A percentile compares a stretch with the other conserved stretches of the same genome.
These are phyloP conservation scores for Geodia barretti DNA, from an alignment of 37 sponge, comb jelly and placozoan species.

Conservation along the genomic window DNA sequence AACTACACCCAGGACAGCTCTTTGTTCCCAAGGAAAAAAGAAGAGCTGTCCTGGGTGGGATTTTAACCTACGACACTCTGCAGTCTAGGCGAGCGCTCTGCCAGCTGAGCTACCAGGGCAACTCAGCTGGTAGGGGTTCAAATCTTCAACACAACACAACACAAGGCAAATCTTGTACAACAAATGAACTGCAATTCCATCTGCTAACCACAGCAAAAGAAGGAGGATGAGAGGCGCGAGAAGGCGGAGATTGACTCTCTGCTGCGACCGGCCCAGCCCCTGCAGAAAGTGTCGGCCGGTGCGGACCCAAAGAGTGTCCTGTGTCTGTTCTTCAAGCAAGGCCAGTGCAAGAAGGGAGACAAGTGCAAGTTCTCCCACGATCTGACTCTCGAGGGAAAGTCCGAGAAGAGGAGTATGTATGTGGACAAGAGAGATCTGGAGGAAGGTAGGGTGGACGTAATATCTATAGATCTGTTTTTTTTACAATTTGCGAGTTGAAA, in stretches of 20 bases:
- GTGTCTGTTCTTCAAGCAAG: slow-evolving; percentile 97
- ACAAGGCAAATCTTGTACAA: too few relatives aligned
- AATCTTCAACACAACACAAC: too few relatives aligned
- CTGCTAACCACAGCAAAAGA: slow-evolving; percentile 53
- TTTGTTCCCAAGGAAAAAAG: too few relatives aligned
- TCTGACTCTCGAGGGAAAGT: slow-evolving; percentile 80
- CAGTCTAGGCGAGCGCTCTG: too few relatives aligned
- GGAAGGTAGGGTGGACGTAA: slow-evolving; percentile 28
- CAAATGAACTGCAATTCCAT: not conserved
- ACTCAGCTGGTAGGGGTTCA: too few relatives aligned
- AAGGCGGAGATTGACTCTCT: slow-evolving; percentile 76
- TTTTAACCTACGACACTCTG: too few relatives aligned
- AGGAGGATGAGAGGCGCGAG: slow-evolving; percentile 58
- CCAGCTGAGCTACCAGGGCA: too few relatives aligned
- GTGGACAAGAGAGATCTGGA: slow-evolving; percentile 87
- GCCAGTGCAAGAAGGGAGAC: slow-evolving; percentile 94
- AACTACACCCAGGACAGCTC: too few relatives aligned
- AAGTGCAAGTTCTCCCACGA: slow-evolving; percentile 99
- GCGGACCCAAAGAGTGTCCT: slow-evolving; percentile 98
- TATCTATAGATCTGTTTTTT: not conserved
- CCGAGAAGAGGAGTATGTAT: slow-evolving; percentile 95
- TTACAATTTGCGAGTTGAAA: not conserved
- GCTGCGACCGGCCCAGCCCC: slow-evolving; percentile 72
- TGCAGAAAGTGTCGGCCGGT: slow-evolving; percentile 78
- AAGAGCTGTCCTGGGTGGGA: too few relatives aligned